Evolutionary conservation across 53 echinoderm and acorn worm species (phyloP).

Genomic region (Luidia sarsii): DNA sequence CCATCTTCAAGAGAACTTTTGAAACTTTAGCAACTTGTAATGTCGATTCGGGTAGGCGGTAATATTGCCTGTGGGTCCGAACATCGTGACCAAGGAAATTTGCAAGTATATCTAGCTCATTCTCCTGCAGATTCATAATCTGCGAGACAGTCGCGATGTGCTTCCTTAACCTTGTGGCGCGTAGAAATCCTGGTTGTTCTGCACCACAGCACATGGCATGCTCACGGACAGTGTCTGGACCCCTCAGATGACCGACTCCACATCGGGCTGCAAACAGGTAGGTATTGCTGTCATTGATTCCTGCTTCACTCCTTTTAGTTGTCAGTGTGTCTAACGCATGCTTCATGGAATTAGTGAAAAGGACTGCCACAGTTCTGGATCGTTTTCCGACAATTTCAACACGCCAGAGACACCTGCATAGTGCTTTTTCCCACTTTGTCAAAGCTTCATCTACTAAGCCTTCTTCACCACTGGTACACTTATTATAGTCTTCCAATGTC

Average conservation of each 20-base stretch:
- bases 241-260: slow-evolving; percentile 48
- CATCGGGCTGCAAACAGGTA: slow-evolving; percentile 9
- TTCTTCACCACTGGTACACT: slow-evolving; percentile 43
- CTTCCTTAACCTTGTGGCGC: slow-evolving; percentile 65
- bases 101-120: slow-evolving; percentile 74
- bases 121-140: slow-evolving; percentile 69
- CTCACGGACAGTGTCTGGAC: slow-evolving; percentile 57
- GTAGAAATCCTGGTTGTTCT: slow-evolving; percentile 30
- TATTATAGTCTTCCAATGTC: background rate
- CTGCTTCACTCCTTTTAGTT: background rate
- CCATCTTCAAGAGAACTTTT: slow-evolving; percentile 49
- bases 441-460: slow-evolving; percentile 1
- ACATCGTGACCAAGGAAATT: slow-evolving; percentile 72
- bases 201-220: slow-evolving; percentile 57
- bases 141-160: slow-evolving; percentile 59
- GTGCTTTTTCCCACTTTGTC: slow-evolving; percentile 5
- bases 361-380: slow-evolving; percentile 5
- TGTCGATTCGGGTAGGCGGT: slow-evolving; percentile 67
- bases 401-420: background rate
- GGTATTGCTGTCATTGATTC: background rate
- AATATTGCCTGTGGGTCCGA: slow-evolving; percentile 47
- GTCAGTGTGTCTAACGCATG: slow-evolving; percentile 1
- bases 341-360: background rate
- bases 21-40: slow-evolving; percentile 76
- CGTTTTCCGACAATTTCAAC: slow-evolving; percentile 14